Base-by-base conservation (phyloP, 2,797 vertebrate genomes). In the Petrocephalus sullivani region DNA sequence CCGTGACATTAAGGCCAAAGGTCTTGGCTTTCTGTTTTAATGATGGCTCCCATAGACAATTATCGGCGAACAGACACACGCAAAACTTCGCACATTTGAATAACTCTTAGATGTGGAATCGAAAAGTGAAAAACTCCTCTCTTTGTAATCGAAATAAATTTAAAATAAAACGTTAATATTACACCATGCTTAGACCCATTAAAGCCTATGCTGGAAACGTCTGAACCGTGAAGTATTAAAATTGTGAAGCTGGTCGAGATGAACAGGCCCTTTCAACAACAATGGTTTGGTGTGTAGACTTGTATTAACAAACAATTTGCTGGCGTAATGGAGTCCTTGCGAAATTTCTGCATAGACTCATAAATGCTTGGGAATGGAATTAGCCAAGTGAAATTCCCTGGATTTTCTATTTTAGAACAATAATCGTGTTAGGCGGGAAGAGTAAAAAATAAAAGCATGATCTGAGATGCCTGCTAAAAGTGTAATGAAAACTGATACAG, bases 261-360 rank as follows among this genome's bases (percentile, higher is more conserved):
- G 90, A 90, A 90, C 91, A 93, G 92, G 88, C 86, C 90, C 92
- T 91, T 91, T 92, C 91, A 89, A 88, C 89, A 91, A 89, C 88
- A 87, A 46, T 81, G 85, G 81, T 88, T 88, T 87, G 71, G 88
- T 91, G 90, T 93, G 92, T 81, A 49, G 19, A 28, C 93, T 95
- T 95, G 92, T 93, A 96, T 96, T 94, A 92, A 94, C 93, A 92
- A 90, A 91, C 90, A 91, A 92, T 95, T 94, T 91, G 89, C 91
- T 92, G 92, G 91, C 91, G 93, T 96, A 95, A 93, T 94, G 93
- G 90, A 93, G 91, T 90, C 91, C 92, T 90, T 92, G 89, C 96
- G 64, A 96, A 96, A 95, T 95, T 95, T 95, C 96, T 94, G 41
- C 75, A 81, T 49, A 81, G 75, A 81, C 19, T 49, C 16, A n/a